Evolutionary conservation across 2,797 vertebrate species (phyloP).

Genomic region (Vireo griseus): DNA sequence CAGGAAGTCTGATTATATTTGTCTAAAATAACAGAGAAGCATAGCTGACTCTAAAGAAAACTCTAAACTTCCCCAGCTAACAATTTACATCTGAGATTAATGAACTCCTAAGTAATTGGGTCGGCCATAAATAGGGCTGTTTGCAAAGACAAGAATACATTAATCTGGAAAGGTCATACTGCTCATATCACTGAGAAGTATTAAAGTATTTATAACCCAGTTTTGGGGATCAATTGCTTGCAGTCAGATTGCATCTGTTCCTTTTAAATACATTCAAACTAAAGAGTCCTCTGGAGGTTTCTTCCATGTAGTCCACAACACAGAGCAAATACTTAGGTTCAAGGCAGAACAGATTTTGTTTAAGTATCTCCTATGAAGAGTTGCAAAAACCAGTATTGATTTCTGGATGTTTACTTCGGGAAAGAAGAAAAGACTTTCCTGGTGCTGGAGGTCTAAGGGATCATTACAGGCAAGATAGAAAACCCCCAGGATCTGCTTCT

Average conservation of each 20-base stretch:
- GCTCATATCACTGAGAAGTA: background rate
- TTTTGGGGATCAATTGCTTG: background rate
- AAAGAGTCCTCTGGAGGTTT: background rate
- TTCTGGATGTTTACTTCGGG: background rate
- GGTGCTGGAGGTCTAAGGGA: background rate
- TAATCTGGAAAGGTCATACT: constrained; percentile 1
- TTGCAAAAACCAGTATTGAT: background rate
- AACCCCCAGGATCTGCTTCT: background rate
- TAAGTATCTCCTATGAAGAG: background rate
- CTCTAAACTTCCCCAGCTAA: background rate
- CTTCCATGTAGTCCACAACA: background rate
- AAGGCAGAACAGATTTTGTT: background rate
- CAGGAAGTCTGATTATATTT: background rate
- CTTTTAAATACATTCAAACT: background rate
- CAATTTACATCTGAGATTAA: constrained; percentile 12
- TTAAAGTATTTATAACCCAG: background rate
- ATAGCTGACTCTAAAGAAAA: constrained; percentile 14
- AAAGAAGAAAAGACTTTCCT: background rate
- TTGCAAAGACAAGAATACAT: constrained; percentile 2
- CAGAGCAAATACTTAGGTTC: background rate
- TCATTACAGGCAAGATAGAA: background rate
- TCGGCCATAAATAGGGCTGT: constrained; percentile 24
- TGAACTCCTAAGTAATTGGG: constrained; percentile 28
- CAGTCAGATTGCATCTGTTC: background rate
- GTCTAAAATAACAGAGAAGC: constrained; percentile 21